A percentile compares a stretch with the other conserved stretches of the same genome.
phyloP scores from a whole-genome alignment of 1,140 invertebrate species.

The Zaprionus africanus region DNA sequence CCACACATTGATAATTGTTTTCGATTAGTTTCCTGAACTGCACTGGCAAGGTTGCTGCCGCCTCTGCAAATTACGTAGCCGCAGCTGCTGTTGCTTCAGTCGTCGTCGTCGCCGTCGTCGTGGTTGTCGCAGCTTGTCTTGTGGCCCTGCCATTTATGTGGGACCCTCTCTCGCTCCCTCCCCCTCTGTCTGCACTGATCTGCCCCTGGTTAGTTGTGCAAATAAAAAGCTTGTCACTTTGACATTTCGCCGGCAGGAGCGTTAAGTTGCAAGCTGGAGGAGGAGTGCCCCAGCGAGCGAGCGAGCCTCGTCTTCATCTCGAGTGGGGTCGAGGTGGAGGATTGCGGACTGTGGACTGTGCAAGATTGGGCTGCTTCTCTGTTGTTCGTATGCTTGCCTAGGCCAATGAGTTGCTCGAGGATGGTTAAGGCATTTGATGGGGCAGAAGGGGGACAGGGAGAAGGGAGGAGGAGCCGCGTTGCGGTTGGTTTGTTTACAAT shows the following conservation, averaged over 20 bases:
- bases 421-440: constrained; percentile 7
- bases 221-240: constrained; percentile 59
- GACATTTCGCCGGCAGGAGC: constrained; percentile 56
- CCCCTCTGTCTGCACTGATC: background rate
- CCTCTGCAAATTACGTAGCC: constrained; percentile 39
- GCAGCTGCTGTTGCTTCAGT: background rate
- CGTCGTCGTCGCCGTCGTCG: too few relatives aligned
- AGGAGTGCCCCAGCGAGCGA: constrained; percentile 28
- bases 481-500: constrained; percentile 51
- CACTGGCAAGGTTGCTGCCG: constrained; percentile 41
- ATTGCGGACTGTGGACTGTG: background rate
- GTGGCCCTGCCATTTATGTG: constrained; percentile 42
- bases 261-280: constrained; percentile 41
- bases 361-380: constrained; percentile 3
- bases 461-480: constrained; percentile 11
- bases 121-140: background rate
- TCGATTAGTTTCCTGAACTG: constrained; percentile 34
- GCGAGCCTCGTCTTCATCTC: constrained; percentile 29
- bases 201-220: constrained; percentile 26
- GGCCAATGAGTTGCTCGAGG: constrained; percentile 32
- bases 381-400: constrained; percentile 31
- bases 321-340: background rate
- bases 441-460: background rate
- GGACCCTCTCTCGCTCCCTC: background rate
- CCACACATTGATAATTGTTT: constrained; percentile 51